These are phyloP conservation scores for Sesamia inferens DNA, from an alignment of 2,888 invertebrate species.

Conservation along the genomic window DNA sequence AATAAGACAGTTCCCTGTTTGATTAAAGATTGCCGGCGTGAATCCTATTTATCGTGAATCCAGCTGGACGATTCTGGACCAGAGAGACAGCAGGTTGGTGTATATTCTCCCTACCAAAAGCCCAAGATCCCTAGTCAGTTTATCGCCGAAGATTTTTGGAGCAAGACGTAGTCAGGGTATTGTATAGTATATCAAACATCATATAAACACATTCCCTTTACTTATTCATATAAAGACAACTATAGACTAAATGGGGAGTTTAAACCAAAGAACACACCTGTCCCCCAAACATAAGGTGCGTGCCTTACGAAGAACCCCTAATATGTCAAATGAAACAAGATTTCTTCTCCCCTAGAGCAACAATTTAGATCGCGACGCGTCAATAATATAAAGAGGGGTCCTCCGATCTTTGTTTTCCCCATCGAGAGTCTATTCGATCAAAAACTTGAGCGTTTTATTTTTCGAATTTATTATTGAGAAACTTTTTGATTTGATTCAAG, in stretches of 20 bases:
- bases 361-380: constrained; percentile 86
- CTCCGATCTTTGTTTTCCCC: constrained; percentile 77
- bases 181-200: not conserved
- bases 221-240: constrained; percentile 14
- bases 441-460: constrained; percentile 45
- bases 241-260: constrained; percentile 30
- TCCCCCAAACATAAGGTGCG: constrained; percentile 63
- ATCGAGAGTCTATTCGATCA: constrained; percentile 76
- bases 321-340: constrained; percentile 83
- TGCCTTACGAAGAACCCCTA: constrained; percentile 69
- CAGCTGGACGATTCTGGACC: no score
- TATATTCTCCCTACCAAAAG: no score
- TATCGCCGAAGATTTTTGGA: no score
- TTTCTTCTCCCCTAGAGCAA: constrained; percentile 79
- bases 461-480: constrained; percentile 54
- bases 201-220: not conserved
- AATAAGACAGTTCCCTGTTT: no score
- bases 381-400: constrained; percentile 82
- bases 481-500: constrained; percentile 55
- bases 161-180: no score
- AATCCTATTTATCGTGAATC: no score
- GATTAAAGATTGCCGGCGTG: no score
- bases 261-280: constrained; percentile 66
- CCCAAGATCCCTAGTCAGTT: no score
- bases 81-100: no score